These are phyloP conservation scores for Lordiphosa fenestrarum DNA, from an alignment of 2,888 invertebrate species.

Conservation along the genomic window DNA sequence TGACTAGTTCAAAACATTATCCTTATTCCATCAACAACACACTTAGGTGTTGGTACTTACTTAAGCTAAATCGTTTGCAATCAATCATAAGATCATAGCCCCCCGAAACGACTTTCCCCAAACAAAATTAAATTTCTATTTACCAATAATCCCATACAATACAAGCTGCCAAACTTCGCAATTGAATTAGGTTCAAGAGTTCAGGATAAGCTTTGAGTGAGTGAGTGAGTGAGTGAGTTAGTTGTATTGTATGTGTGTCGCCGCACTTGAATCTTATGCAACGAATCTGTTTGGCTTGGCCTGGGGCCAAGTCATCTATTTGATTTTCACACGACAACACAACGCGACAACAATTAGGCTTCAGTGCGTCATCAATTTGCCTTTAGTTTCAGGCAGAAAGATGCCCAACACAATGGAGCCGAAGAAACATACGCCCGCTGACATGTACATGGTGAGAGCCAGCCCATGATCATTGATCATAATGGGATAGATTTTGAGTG, in stretches of 20 bases:
- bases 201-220: slow-evolving; percentile 55
- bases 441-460: slow-evolving; percentile 68
- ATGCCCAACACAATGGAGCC: slow-evolving; percentile 67
- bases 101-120: slow-evolving; percentile 28
- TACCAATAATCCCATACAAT: slow-evolving; percentile 17
- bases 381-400: slow-evolving; percentile 77
- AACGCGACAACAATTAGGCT: slow-evolving; percentile 18
- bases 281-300: slow-evolving; percentile 48
- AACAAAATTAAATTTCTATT: slow-evolving; percentile 31
- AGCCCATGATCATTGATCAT: slow-evolving; percentile 63
- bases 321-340: slow-evolving; percentile 43
- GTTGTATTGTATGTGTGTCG: slow-evolving; percentile 9
- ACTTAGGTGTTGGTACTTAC: slow-evolving; percentile 5
- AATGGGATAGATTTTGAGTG: slow-evolving; percentile 72
- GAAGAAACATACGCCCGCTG: slow-evolving; percentile 51
- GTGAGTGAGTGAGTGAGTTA: slow-evolving; percentile 36
- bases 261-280: slow-evolving; percentile 43
- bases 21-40: too few relatives aligned
- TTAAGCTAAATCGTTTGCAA: slow-evolving; percentile 23
- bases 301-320: slow-evolving; percentile 35
- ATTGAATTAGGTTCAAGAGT: slow-evolving; percentile 69
- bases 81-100: slow-evolving; percentile 40
- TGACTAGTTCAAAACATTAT: too few relatives aligned
- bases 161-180: slow-evolving; percentile 27
- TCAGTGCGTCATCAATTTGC: slow-evolving; percentile 67